phyloP scores from a whole-genome alignment of 1,140 invertebrate species.

The Drosophila bifasciata region DNA sequence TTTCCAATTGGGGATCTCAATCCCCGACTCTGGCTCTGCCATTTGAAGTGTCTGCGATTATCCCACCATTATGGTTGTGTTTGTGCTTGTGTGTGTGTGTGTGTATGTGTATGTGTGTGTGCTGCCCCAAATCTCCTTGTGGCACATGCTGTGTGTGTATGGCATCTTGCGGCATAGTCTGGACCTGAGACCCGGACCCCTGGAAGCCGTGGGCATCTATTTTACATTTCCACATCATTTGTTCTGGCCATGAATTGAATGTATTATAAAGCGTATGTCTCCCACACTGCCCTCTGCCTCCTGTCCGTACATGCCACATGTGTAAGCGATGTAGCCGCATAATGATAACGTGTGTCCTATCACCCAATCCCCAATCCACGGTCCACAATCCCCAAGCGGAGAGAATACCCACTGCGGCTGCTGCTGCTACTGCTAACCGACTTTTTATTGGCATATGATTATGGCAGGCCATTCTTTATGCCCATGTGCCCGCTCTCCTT shows the following conservation, averaged over 20 bases:
- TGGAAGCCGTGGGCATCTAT: conserved; percentile 73
- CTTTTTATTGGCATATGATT: conserved; percentile 82
- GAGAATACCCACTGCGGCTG: conserved; percentile 30
- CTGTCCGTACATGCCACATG: conserved; percentile 38
- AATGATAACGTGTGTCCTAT: conserved; percentile 66
- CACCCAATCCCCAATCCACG: conserved; percentile 30
- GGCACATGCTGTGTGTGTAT: conserved; percentile 49
- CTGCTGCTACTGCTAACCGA: conserved; percentile 63
- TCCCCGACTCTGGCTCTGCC: conserved; percentile 11
- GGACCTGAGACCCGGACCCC: conserved; percentile 7
- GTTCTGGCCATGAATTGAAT: conserved; percentile 81
- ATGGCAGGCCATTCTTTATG: conserved; percentile 76
- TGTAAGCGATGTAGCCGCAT: conserved; percentile 78
- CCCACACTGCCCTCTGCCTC: conserved; percentile 10
- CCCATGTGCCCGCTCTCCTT: not conserved
- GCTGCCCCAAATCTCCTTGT: conserved; percentile 1
- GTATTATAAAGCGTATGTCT: conserved; percentile 66
- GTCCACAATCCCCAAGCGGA: conserved; percentile 21
- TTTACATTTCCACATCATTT: conserved; percentile 83
- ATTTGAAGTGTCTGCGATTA: conserved; percentile 77
- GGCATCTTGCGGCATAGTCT: conserved; percentile 26
- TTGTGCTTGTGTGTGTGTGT: not conserved
- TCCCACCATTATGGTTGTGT: conserved; percentile 62
- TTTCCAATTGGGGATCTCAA: conserved; percentile 29
- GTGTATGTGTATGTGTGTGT: not conserved